These are phyloP conservation scores for Myotis myotis DNA, from an alignment of 2,797 vertebrate genomes.

Conservation along the genomic window DNA sequence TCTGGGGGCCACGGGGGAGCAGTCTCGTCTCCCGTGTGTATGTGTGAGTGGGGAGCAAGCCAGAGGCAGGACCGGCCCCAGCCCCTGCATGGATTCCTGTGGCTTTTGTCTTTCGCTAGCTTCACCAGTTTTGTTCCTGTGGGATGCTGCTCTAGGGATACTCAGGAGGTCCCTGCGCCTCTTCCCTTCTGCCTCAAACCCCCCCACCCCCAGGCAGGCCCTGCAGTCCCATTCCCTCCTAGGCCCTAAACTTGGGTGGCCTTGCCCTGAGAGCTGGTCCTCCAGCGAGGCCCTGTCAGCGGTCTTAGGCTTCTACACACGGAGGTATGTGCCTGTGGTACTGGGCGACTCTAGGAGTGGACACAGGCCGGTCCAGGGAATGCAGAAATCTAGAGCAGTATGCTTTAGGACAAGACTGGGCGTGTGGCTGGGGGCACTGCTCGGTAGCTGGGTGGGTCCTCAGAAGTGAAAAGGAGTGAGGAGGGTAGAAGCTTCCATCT, in stretches of 20 bases:
- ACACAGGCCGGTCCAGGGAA: conserved; percentile 23
- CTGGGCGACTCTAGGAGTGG: conserved; percentile 44
- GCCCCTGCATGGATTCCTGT: conserved; percentile 84
- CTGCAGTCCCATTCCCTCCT: conserved; percentile 58
- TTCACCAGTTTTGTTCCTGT: conserved; percentile 75
- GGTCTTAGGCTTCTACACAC: conserved; percentile 65
- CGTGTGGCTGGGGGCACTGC: conserved; percentile 26
- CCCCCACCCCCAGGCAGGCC: conserved; percentile 52
- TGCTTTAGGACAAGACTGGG: conserved; percentile 55
- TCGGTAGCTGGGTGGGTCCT: conserved; percentile 40
- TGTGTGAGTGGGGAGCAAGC: conserved; percentile 71
- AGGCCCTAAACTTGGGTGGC: conserved; percentile 66
- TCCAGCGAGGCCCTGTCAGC: conserved; percentile 76
- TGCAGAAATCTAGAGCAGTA: conserved; percentile 41
- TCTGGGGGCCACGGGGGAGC: conserved; percentile 75
- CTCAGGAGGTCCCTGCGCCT: conserved; percentile 74
- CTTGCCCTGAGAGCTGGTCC: conserved; percentile 78
- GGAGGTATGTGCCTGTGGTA: conserved; percentile 48
- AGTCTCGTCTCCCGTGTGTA: conserved; percentile 68
- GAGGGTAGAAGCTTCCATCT: conserved; percentile 32
- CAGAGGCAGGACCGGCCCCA: conserved; percentile 72
- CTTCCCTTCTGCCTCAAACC: conserved; percentile 49
- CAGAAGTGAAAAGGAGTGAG: conserved; percentile 51
- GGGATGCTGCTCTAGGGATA: conserved; percentile 70
- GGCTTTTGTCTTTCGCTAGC: conserved; percentile 76